These are phyloP conservation scores for Netelia inedita DNA, from an alignment of 2,888 invertebrate genomes.

Conservation along the genomic window DNA sequence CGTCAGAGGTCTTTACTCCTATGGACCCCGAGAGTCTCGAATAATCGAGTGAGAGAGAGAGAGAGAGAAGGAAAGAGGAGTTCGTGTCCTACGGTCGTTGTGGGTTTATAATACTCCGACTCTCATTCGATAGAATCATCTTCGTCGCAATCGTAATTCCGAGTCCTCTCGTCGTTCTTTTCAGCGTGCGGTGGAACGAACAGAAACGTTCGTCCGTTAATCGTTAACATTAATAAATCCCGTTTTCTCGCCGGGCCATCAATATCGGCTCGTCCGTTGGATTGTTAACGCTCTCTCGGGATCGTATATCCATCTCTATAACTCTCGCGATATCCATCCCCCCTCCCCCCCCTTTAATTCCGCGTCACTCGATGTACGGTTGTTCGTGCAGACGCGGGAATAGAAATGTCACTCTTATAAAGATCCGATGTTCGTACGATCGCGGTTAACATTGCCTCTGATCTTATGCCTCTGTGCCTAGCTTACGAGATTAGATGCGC, in stretches of 20 bases:
- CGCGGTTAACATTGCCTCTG: constrained; percentile 37
- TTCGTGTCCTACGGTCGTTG: constrained; percentile 42
- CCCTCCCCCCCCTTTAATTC: too few species aligned
- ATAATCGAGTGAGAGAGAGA: background rate
- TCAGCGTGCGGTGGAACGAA: constrained; percentile 53
- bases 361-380: background rate
- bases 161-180: background rate
- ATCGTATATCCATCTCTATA: constrained; percentile 65
- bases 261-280: constrained; percentile 76
- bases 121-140: constrained; percentile 75
- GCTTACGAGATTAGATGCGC: constrained; percentile 22
- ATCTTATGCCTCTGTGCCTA: constrained; percentile 20
- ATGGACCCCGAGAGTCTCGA: constrained; percentile 13
- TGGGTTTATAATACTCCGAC: constrained; percentile 29
- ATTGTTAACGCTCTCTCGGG: constrained; percentile 78
- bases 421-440: constrained; percentile 21
- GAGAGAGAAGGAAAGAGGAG: background rate
- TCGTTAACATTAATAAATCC: constrained; percentile 80
- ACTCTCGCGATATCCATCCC: background rate
- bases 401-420: constrained; percentile 80
- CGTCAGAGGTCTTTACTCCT: constrained; percentile 52
- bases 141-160: constrained; percentile 50
- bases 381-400: constrained; percentile 64
- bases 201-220: constrained; percentile 69
- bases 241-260: constrained; percentile 78